phyloP scores from a whole-genome alignment of 1,140 invertebrate species.

The Kradibia gibbosae region DNA sequence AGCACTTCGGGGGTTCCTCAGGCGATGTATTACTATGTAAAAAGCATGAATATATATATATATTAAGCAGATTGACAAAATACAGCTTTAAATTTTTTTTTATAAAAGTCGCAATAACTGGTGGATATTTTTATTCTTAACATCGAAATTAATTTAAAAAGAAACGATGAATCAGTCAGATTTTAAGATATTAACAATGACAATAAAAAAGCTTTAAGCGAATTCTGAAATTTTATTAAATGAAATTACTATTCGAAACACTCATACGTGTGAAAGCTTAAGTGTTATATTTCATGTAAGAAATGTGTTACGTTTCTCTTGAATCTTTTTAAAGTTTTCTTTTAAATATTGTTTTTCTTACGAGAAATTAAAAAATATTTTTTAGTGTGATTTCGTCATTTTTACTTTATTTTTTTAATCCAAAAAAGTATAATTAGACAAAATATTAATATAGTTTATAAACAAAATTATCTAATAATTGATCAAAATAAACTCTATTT shows the following conservation, averaged over 20 bases:
- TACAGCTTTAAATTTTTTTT: neutral
- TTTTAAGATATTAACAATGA: too few species aligned
- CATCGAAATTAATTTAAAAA: neutral
- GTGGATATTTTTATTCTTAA: neutral
- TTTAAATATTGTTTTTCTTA: neutral
- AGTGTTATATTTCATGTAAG: neutral
- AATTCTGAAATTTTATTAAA: too few species aligned
- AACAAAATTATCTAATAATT: neutral
- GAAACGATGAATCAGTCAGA: too few species aligned
- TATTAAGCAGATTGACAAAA: too few species aligned
- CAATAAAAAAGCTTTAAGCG: too few species aligned
- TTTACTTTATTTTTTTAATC: neutral
- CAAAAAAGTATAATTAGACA: neutral
- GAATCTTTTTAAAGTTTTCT: neutral
- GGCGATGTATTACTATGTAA: neutral
- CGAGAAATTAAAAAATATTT: neutral
- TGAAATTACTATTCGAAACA: too few species aligned
- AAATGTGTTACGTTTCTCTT: neutral
- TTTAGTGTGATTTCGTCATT: neutral
- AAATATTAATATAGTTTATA: neutral
- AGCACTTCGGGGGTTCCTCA: neutral
- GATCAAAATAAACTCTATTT: neutral
- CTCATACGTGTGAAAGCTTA: neutral
- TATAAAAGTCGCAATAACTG: neutral
- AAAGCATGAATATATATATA: neutral